phyloP scores from a whole-genome alignment of 2,888 invertebrate genomes.

The Meta bourneti region DNA sequence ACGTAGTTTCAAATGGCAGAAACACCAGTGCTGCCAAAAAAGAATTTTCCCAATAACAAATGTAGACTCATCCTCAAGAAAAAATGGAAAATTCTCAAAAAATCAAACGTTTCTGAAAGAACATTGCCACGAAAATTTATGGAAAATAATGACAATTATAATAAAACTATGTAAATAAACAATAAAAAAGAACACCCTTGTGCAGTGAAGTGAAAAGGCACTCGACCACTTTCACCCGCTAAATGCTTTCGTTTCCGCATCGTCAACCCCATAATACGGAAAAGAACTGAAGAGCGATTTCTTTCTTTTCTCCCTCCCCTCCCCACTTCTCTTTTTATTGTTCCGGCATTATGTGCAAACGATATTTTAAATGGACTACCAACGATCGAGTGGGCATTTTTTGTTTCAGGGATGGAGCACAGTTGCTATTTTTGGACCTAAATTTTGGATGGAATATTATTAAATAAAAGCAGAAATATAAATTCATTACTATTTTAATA shows the following conservation, averaged over 20 bases:
- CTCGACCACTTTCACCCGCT: constrained; percentile 64
- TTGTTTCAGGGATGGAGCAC: neutral
- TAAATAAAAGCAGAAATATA: too few species aligned
- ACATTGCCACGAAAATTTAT: constrained; percentile 20
- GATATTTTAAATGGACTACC: constrained; percentile 15
- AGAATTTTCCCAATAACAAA: neutral
- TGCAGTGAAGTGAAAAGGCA: constrained; percentile 48
- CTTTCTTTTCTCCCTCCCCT: neutral
- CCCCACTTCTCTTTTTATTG: neutral
- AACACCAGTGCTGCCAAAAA: neutral
- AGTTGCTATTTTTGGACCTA: neutral
- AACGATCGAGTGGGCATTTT: neutral
- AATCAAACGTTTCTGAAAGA: neutral
- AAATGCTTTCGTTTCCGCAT: constrained; percentile 57
- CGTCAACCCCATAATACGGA: constrained; percentile 56
- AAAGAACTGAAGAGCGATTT: constrained; percentile 22
- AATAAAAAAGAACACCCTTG: constrained; percentile 44
- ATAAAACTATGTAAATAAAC: constrained; percentile 56
- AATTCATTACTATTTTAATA: too few species aligned
- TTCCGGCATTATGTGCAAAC: constrained; percentile 22
- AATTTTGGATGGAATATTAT: too few species aligned
- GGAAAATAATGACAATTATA: constrained; percentile 38
- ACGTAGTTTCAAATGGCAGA: too few species aligned
- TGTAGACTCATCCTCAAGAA: neutral
- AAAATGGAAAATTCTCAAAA: too few species aligned